phyloP scores from a whole-genome alignment of 2,797 vertebrate genomes.

The Rhinoraja longicauda region DNA sequence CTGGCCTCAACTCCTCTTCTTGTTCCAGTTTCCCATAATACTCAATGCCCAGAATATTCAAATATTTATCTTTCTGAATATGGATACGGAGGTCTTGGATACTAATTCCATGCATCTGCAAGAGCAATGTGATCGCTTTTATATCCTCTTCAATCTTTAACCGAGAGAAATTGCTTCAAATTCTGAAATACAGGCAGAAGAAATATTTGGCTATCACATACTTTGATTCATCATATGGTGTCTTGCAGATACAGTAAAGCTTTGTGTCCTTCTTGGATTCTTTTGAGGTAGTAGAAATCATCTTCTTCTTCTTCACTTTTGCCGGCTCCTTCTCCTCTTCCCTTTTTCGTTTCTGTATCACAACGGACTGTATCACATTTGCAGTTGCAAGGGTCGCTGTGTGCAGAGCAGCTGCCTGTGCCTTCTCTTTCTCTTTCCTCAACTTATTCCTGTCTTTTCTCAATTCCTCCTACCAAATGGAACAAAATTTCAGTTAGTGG shows the following conservation, averaged over 20 bases:
- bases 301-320: constrained; percentile 94
- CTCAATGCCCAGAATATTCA: too few species aligned
- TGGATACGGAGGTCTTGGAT: background rate
- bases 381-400: constrained; percentile 56
- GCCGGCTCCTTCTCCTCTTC: constrained; percentile 75
- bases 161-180: background rate
- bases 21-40: too few species aligned
- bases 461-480: constrained; percentile 74
- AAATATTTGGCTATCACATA: constrained; percentile 53
- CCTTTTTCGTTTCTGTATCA: constrained; percentile 77
- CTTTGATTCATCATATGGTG: constrained; percentile 93
- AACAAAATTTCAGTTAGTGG: constrained; percentile 43
- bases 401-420: constrained; percentile 64
- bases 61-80: background rate
- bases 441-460: constrained; percentile 79
- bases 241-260: constrained; percentile 97
- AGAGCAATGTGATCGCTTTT: background rate
- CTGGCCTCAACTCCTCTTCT: too few species aligned
- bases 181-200: background rate
- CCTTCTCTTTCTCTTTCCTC: constrained; percentile 77
- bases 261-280: constrained; percentile 89
- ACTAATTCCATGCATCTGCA: background rate
- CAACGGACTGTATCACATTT: constrained; percentile 42
- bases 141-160: background rate
- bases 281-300: constrained; percentile 90